Evolutionary conservation across 92 coral and sea anemone species (phyloP), one percentile per base, ranked within the genome.

Genomic region (Palythoa heliodiscus): DNA sequence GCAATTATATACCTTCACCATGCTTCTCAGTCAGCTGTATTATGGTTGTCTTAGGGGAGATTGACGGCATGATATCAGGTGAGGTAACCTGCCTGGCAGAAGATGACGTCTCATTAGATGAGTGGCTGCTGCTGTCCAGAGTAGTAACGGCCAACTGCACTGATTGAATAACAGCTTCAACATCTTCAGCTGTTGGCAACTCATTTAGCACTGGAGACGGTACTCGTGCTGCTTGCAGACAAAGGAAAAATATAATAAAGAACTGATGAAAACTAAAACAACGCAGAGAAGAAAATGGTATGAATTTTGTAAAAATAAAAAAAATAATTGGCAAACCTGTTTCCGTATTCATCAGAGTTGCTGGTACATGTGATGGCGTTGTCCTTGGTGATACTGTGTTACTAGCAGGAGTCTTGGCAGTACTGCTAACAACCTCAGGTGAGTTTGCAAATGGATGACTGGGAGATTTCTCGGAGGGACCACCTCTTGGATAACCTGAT

Each of bases 141-240:
- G 88, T 70, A 7, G 89, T 86, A 54, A 86, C 94, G 17, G 83
- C 95, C 72, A 92, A 88, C 35, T 93, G 85, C 87, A 94, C 94
- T 1, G 98, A 94, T 40, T 93, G 95, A 74, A 96, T 96, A 95
- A 96, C 93, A 57, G 98, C 98, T 76, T 96, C 99, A 38, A 96
- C 95, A 90, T 96, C 99, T 70, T 94, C 98, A 24, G 99, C 94
- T 37, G 97, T 96, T 20, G 99, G 99, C 61, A 96, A 69, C 78
- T 95, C 94, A 66, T 96, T 96, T 39, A 96, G 70, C 50, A 95
- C 93, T 35, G 99, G 99, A 47, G 99, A 96, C 37, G 96, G 95
- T 2, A 96, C 99, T 58, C 87, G 97, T 11, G 97, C 99, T 96
- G 67, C 47, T 25, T 22, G 22, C 17, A 37, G 17, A 55, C 50